Conservation (phyloP, 2,113 vertebrate genomes). For the Stegastes partitus region DNA sequence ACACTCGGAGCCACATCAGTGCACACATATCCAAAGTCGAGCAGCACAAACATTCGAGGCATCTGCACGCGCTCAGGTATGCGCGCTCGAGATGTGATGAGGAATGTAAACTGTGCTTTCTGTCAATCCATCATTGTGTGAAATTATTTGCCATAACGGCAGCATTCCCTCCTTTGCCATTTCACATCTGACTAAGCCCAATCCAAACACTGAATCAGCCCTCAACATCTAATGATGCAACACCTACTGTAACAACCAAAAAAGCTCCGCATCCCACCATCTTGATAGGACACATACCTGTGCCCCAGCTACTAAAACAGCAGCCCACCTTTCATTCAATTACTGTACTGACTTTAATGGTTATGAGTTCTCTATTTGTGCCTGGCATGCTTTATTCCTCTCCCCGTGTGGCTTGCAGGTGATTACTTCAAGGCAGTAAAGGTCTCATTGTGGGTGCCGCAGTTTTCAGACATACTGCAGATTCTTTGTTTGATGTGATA, state of each 20-base stretch:
- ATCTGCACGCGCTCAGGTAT: conserved; percentile 19
- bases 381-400: conserved; percentile 55
- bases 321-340: conserved; percentile 74
- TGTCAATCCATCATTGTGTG: conserved; percentile 66
- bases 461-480: conserved; percentile 40
- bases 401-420: conserved; percentile 68
- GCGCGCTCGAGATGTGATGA: conserved; percentile 8
- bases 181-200: conserved; percentile 64
- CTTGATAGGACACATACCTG: conserved; percentile 69
- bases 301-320: conserved; percentile 70
- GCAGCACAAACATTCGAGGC: conserved; percentile 45
- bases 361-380: conserved; percentile 70
- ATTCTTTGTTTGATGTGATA: conserved; percentile 56
- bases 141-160: conserved; percentile 54
- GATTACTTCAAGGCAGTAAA: conserved; percentile 75
- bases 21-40: conserved; percentile 55
- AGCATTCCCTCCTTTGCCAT: conserved; percentile 50
- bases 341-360: conserved; percentile 75
- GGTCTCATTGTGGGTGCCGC: conserved; percentile 56
- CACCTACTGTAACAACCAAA: conserved; percentile 55
- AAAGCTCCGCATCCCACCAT: conserved; percentile 43
- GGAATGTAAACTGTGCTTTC: conserved; percentile 36
- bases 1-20: conserved; percentile 49
- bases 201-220: conserved; percentile 51
- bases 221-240: conserved; percentile 69